A percentile compares a stretch with the other conserved stretches of the same genome.
phyloP scores from a whole-genome alignment of 2,888 invertebrate genomes.

The Imbricaverruca yamaguchii region DNA sequence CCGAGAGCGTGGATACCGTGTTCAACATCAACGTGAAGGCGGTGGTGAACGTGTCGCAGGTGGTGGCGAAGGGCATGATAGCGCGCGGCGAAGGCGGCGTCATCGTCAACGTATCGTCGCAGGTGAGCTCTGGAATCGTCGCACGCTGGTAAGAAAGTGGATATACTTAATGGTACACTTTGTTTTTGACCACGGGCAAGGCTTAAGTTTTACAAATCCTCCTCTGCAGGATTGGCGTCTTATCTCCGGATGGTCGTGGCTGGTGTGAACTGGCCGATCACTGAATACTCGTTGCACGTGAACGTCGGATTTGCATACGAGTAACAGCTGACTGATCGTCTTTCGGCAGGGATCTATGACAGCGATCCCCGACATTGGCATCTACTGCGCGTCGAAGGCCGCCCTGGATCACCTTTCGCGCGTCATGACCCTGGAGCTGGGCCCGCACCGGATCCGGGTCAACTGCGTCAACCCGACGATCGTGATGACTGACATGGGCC shows the following conservation, averaged over 20 bases:
- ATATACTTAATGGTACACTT: no score
- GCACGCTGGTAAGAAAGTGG: no score
- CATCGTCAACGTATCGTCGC: constrained; percentile 86
- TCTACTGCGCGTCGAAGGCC: constrained; percentile 79
- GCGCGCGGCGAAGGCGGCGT: constrained; percentile 60
- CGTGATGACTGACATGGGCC: constrained; percentile 85
- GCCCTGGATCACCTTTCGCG: constrained; percentile 78
- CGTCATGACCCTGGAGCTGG: constrained; percentile 55
- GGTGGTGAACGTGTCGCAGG: constrained; percentile 74
- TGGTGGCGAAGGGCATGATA: constrained; percentile 65
- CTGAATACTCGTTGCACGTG: no score
- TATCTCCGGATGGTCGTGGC: no score
- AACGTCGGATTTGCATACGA: background rate
- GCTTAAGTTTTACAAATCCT: no score
- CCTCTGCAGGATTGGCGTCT: no score
- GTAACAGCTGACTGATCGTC: background rate
- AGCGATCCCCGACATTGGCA: constrained; percentile 65
- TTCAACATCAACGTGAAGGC: constrained; percentile 73
- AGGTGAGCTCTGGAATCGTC: constrained; percentile 44
- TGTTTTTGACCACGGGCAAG: no score
- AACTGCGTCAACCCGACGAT: constrained; percentile 94
- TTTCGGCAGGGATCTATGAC: constrained; percentile 4
- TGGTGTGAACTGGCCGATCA: no score
- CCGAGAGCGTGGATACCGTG: constrained; percentile 57
- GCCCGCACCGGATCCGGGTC: constrained; percentile 56